Evolutionary conservation across 1,140 invertebrate species (phyloP), one percentile per base, ranked within the genome.

Genomic region (Drosophila watanabei): DNA sequence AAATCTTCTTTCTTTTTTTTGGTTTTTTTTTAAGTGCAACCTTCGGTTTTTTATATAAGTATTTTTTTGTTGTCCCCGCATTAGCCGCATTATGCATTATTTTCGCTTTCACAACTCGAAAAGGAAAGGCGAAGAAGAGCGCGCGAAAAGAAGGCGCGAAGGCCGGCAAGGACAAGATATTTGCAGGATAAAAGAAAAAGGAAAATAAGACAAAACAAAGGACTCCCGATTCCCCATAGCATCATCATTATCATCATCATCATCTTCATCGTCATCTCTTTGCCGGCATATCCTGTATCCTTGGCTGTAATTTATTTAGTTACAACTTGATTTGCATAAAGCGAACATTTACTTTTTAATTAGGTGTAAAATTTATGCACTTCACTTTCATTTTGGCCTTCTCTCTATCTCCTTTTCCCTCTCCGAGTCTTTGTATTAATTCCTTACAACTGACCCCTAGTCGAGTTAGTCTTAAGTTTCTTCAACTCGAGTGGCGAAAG

Each of bases 311-410:
- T 89, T 90, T 89, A 89, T 89, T 90, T 89, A 89, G 86, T 86
- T 82, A 90, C 82, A 90, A 82, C 86, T 82, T 89, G 85, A 89
- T 89, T 89, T 90, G 85, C 85, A 90, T 89, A 89, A 89, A 90
- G 88, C 71, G 82, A 90, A 69, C 82, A 89, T 89, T 89, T 89
- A 89, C 85, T 89, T 89, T 90, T 89, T 89, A 89, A 89, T 89
- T 89, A 89, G 85, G 85, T 89, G 85, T 89, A 90, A 90, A 89
- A 89, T 89, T 90, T 89, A 89, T 89, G 82, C 86, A 88, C 85
- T 88, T 81, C 85, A 88, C 85, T 88, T 88, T 88, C 81, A 70
- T 76, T 81, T 89, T 35, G 68, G 48, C 43, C 56, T 41, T 63
- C 35, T 33, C 49, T 8, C n/a, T n/a, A 4, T 48, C 13, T 1